phyloP scores from a whole-genome alignment of 1,140 invertebrate species.

The Leptonema lineaticorne region DNA sequence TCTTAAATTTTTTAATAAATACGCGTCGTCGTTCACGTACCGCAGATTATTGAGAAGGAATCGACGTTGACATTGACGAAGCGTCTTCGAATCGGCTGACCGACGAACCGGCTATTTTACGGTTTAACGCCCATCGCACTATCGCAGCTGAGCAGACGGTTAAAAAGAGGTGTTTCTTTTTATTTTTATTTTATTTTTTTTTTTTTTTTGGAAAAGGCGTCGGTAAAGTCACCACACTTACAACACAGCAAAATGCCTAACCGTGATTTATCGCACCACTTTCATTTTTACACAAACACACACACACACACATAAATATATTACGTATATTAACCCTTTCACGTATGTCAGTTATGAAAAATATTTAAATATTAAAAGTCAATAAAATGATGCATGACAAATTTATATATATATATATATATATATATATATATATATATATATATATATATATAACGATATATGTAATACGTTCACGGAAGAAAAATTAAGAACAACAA shows the following conservation, averaged over 20 bases:
- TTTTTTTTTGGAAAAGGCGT: too few species aligned
- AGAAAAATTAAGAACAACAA: neutral
- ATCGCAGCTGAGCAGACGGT: slow-evolving; percentile 19
- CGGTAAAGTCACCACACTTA: neutral
- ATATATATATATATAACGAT: neutral
- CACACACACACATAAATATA: neutral
- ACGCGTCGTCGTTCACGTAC: too few species aligned
- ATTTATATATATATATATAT: neutral
- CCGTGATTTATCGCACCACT: slow-evolving; percentile 1
- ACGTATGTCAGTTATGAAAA: neutral
- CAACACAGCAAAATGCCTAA: neutral
- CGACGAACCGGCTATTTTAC: slow-evolving; percentile 19
- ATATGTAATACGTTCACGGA: neutral
- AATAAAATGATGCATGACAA: neutral
- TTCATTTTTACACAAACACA: neutral
- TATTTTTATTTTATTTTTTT: too few species aligned
- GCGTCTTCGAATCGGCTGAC: slow-evolving; percentile 17
- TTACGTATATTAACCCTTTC: too few species aligned
- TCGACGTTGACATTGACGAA: slow-evolving; percentile 28
- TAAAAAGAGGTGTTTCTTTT: too few species aligned
- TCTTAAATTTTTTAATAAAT: too few species aligned
- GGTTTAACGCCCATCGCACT: slow-evolving; percentile 18
- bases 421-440: neutral
- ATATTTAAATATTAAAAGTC: neutral
- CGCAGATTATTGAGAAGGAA: too few species aligned